A percentile compares a stretch with the other conserved stretches of the same genome.
Evolutionary conservation across 2,888 invertebrate genomes (phyloP).

Genomic region (Drosophila affinis): DNA sequence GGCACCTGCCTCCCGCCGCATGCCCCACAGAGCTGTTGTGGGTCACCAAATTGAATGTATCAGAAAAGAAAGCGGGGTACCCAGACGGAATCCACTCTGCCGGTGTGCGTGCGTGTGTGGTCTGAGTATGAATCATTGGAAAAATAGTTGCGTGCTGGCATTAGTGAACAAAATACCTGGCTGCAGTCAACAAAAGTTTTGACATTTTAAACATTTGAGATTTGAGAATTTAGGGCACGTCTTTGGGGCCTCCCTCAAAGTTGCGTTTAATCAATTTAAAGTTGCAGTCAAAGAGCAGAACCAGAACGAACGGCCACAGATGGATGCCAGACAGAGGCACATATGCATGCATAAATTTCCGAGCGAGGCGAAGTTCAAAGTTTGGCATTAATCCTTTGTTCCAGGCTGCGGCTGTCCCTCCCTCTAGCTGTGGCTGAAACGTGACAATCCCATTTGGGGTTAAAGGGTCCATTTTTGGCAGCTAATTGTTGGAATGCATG

Average conservation of each 20-base stretch:
- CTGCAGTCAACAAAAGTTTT: constrained; percentile 44
- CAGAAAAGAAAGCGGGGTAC: constrained; percentile 45
- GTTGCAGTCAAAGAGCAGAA: constrained; percentile 54
- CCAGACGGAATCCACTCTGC: constrained; percentile 33
- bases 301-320: constrained; percentile 9
- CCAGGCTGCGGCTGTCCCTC: not conserved
- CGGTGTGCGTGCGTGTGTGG: constrained; percentile 27
- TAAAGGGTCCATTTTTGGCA: constrained; percentile 59
- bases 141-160: constrained; percentile 71
- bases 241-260: constrained; percentile 18
- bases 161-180: constrained; percentile 47
- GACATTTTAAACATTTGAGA: constrained; percentile 67
- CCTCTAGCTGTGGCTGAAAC: constrained; percentile 8
- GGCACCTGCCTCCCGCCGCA: not conserved
- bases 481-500: constrained; percentile 43
- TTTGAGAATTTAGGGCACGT: constrained; percentile 62
- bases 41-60: constrained; percentile 63
- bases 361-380: constrained; percentile 45
- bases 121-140: constrained; percentile 65
- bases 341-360: constrained; percentile 58
- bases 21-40: constrained; percentile 37
- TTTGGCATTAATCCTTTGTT: constrained; percentile 49
- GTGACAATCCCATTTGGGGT: constrained; percentile 58
- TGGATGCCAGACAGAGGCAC: constrained; percentile 40
- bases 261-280: constrained; percentile 69